A percentile compares a stretch with the other conserved stretches of the same genome.
These are phyloP conservation scores for Bombus affinis DNA, from an alignment of 1,140 invertebrate species.

Conservation along the genomic window DNA sequence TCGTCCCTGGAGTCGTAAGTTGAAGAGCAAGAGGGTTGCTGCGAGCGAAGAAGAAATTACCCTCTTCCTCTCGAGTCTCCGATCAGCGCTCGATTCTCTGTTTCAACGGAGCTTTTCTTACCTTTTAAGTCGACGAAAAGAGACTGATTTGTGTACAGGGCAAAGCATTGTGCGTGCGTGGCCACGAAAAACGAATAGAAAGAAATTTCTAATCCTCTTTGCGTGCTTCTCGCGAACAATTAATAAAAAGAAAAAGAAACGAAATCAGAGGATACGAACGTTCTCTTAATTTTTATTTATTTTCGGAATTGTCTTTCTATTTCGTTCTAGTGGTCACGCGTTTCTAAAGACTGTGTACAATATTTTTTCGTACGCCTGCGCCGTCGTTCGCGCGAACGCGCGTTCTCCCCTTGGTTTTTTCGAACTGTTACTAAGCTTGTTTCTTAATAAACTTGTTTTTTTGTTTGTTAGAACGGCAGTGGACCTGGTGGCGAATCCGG, in stretches of 20 bases:
- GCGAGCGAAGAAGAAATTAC: neutral
- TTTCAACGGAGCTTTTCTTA: conserved; percentile 51
- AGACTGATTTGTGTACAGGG: conserved; percentile 61
- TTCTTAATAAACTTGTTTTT: conserved; percentile 84
- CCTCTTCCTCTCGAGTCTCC: conserved; percentile 37
- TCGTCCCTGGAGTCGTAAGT: neutral
- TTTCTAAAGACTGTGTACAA: conserved; percentile 60
- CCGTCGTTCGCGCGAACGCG: conserved; percentile 75
- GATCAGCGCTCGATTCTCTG: conserved; percentile 46
- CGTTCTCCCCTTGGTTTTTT: conserved; percentile 77
- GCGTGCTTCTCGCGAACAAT: neutral
- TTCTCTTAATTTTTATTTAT: neutral
- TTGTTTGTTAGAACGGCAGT: conserved; percentile 92
- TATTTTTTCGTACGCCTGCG: conserved; percentile 59
- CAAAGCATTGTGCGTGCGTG: conserved; percentile 77
- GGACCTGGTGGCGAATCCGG: conserved; percentile 88
- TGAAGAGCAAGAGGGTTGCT: neutral
- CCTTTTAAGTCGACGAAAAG: conserved; percentile 45
- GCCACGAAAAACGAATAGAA: conserved; percentile 48
- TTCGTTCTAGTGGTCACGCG: conserved; percentile 46
- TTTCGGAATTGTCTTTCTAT: neutral
- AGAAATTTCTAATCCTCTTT: neutral
- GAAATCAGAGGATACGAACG: neutral
- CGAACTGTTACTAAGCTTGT: conserved; percentile 80
- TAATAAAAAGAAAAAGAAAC: too few species aligned